These are phyloP conservation scores for Gymnorhina tibicen DNA, from an alignment of 2,113 vertebrate species.

Conservation along the genomic window DNA sequence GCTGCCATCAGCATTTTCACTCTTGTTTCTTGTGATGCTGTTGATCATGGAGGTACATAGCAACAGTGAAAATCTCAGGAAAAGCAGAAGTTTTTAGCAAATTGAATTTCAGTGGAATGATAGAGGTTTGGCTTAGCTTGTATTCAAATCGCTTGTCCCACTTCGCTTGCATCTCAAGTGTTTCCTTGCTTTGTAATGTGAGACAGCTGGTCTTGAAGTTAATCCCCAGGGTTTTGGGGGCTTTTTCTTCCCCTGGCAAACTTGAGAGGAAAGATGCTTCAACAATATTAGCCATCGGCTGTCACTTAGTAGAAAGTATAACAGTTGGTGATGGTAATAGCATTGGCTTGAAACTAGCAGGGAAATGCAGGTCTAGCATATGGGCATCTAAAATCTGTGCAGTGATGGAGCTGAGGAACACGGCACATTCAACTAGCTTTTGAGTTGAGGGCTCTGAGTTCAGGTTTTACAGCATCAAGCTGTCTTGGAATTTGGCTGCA, in stretches of 20 bases:
- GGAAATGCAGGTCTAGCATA: not conserved
- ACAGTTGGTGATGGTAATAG: conserved; percentile 13
- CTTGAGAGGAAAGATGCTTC: not conserved
- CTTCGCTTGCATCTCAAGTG: not conserved
- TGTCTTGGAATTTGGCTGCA: conserved; percentile 32
- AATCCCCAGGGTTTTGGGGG: not conserved
- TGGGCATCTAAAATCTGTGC: not conserved
- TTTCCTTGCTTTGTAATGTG: not conserved
- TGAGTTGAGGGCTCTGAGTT: not conserved
- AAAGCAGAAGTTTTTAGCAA: not conserved
- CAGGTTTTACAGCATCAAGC: conserved; percentile 20
- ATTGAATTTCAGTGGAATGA: not conserved
- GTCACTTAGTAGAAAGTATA: not conserved
- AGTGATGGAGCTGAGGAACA: not conserved
- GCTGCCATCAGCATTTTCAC: not conserved
- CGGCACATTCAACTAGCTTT: not conserved
- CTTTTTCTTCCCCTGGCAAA: not conserved
- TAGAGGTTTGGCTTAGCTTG: not conserved
- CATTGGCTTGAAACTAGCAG: not conserved
- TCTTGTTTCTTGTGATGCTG: not conserved
- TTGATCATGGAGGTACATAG: not conserved
- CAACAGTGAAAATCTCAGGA: not conserved
- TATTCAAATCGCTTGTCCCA: not conserved
- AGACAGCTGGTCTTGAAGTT: not conserved
- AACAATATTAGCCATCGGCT: not conserved